These are phyloP conservation scores for Eudemis profundana DNA, from an alignment of 2,888 invertebrate genomes.

Conservation along the genomic window DNA sequence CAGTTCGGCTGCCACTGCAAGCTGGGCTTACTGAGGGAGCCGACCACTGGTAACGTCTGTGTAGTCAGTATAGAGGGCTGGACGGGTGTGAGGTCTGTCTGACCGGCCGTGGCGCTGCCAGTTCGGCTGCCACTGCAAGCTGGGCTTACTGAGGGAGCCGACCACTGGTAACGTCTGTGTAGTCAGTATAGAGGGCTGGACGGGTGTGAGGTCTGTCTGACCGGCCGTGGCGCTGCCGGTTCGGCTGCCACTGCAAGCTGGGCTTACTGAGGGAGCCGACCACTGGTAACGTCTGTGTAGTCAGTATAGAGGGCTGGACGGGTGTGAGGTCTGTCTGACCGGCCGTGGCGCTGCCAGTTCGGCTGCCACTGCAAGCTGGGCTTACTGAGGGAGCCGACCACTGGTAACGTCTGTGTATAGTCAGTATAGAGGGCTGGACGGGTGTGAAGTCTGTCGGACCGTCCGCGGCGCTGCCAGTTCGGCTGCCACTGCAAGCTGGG, in stretches of 20 bases:
- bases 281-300: no score
- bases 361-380: conserved; percentile 68
- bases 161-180: conserved; percentile 49
- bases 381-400: conserved; percentile 53
- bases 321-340: conserved; percentile 51
- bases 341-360: conserved; percentile 60
- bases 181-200: background rate
- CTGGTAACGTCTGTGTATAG: conserved; percentile 45
- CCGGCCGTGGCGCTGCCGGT: conserved; percentile 60
- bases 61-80: background rate
- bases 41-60: conserved; percentile 48
- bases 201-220: conserved; percentile 46
- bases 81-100: conserved; percentile 29
- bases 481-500: conserved; percentile 68
- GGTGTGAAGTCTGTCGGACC: conserved; percentile 50
- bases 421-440: background rate
- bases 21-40: conserved; percentile 58
- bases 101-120: conserved; percentile 60
- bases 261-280: conserved; percentile 58
- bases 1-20: conserved; percentile 67
- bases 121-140: conserved; percentile 67
- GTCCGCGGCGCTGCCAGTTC: conserved; percentile 59
- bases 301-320: background rate
- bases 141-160: conserved; percentile 58
- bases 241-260: conserved; percentile 67